Evolutionary conservation across 2,113 vertebrate genomes (phyloP).

Genomic region (Coracopsis vasa): DNA sequence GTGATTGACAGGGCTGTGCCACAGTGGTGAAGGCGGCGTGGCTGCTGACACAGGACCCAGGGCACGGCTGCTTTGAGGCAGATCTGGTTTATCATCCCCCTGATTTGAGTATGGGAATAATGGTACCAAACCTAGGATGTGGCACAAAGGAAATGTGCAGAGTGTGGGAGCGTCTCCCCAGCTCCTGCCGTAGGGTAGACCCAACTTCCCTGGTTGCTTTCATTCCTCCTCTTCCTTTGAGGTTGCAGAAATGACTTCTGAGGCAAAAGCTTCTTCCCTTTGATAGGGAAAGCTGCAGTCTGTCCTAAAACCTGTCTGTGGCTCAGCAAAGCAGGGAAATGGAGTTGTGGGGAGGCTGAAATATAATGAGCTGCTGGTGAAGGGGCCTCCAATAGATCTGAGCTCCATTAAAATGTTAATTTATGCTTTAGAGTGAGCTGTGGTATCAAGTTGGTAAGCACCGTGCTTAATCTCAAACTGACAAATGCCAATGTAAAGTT

Average conservation of each 20-base stretch:
- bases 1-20: neutral
- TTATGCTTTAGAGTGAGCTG: constrained; percentile 31
- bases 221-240: neutral
- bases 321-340: neutral
- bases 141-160: neutral
- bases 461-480: constrained; percentile 15
- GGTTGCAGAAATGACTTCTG: neutral
- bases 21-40: neutral
- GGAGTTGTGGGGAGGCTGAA: neutral
- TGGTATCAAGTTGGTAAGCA: constrained; percentile 25
- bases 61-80: neutral
- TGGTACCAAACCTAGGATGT: neutral
- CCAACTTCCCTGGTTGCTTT: neutral
- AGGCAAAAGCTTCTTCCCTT: neutral
- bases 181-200: neutral
- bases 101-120: neutral
- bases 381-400: constrained; percentile 11
- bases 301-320: neutral
- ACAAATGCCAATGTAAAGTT: constrained; percentile 28
- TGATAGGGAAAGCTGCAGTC: neutral
- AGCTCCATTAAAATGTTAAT: constrained; percentile 56
- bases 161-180: neutral
- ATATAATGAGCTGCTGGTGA: constrained; percentile 1
- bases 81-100: neutral
- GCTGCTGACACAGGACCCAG: neutral